Evolutionary conservation across 2,888 invertebrate genomes (phyloP).

Genomic region (Eupeodes latifasciatus): DNA sequence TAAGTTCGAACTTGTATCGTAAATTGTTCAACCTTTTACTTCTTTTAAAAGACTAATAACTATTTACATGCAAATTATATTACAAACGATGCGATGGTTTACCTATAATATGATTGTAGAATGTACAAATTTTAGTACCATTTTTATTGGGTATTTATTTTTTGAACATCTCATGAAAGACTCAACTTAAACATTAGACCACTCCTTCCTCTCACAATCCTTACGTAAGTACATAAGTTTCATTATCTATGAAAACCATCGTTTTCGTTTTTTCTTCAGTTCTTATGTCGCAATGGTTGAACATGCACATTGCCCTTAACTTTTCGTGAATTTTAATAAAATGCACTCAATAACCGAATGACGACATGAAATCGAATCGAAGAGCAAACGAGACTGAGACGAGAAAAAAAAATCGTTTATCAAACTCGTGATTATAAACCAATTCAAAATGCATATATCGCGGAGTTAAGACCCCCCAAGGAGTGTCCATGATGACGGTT

Average conservation of each 20-base stretch:
- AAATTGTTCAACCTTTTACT: slow-evolving; percentile 30
- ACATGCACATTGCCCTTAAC: slow-evolving; percentile 66
- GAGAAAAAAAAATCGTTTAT: slow-evolving; percentile 21
- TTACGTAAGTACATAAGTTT: not conserved
- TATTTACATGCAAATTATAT: slow-evolving; percentile 23
- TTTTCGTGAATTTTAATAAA: slow-evolving; percentile 53
- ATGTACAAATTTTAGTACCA: slow-evolving; percentile 18
- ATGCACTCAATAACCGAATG: slow-evolving; percentile 25
- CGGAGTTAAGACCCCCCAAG: slow-evolving; percentile 57
- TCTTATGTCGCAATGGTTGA: slow-evolving; percentile 22
- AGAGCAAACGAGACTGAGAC: not conserved
- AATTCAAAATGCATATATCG: slow-evolving; percentile 33
- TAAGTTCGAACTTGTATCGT: slow-evolving; percentile 19
- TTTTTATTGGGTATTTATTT: slow-evolving; percentile 12
- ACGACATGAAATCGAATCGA: not conserved
- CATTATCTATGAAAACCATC: slow-evolving; percentile 46
- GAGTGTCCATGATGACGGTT: slow-evolving; percentile 56
- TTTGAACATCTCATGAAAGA: not conserved
- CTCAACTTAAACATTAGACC: not conserved
- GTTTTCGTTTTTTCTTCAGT: not conserved
- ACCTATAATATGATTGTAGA: not conserved
- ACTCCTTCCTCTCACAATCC: not conserved
- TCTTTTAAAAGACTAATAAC: not conserved
- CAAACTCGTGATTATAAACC: slow-evolving; percentile 45
- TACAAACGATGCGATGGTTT: too few species aligned